These are phyloP conservation scores for Limnephilus auricula DNA, from an alignment of 2,888 invertebrate genomes.

Conservation along the genomic window DNA sequence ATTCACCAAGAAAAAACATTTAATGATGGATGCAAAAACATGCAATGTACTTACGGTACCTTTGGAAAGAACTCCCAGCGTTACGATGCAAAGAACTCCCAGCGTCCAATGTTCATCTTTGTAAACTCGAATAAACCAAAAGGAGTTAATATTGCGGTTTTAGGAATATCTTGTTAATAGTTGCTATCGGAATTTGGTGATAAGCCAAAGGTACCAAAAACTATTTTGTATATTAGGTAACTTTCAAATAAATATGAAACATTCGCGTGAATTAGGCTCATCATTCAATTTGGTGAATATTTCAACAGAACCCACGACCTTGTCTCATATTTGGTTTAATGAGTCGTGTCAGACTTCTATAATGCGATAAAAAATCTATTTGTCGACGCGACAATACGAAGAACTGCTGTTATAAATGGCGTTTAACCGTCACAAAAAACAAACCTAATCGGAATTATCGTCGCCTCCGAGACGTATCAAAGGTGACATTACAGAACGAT, in stretches of 20 bases:
- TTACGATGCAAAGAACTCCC: too few species aligned
- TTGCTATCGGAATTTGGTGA: too few species aligned
- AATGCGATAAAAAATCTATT: conserved; percentile 22
- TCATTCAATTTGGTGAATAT: neutral
- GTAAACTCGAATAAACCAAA: too few species aligned
- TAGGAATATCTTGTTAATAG: too few species aligned
- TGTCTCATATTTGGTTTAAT: conserved; percentile 23
- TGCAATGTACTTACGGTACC: neutral
- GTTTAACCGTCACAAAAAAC: conserved; percentile 13
- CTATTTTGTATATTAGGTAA: neutral
- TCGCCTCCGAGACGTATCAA: conserved; percentile 32
- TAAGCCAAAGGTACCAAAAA: too few species aligned
- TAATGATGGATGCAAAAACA: neutral
- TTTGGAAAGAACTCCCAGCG: too few species aligned
- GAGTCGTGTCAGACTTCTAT: neutral
- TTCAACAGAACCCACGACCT: conserved; percentile 24
- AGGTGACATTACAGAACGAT: neutral
- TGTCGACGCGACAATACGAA: neutral
- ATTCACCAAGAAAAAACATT: neutral
- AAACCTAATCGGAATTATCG: conserved; percentile 8
- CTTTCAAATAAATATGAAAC: conserved; percentile 26
- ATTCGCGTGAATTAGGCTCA: conserved; percentile 14
- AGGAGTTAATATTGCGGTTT: too few species aligned
- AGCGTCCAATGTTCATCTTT: too few species aligned
- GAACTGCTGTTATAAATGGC: conserved; percentile 21